Conservation (phyloP, 1,140 invertebrate species). For the Drosophila littoralis region DNA sequence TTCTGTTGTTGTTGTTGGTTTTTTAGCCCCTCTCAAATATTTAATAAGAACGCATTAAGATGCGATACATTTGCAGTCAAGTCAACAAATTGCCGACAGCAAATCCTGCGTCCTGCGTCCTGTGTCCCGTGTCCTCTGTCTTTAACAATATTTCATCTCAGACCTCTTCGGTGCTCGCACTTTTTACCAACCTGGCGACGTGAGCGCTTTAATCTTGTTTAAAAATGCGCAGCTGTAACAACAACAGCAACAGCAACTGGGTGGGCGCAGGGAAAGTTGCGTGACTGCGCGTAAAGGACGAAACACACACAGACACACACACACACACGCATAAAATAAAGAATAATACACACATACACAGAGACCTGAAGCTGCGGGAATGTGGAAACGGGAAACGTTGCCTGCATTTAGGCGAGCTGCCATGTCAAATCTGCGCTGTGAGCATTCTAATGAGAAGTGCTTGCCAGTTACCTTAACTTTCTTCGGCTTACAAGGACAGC, state of each 20-base stretch:
- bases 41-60: constrained; percentile 76
- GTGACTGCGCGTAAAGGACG: constrained; percentile 25
- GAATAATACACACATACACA: background rate
- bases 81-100: constrained; percentile 79
- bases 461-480: constrained; percentile 48
- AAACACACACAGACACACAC: constrained; percentile 7
- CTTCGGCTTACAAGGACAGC: constrained; percentile 51
- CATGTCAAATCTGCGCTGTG: constrained; percentile 73
- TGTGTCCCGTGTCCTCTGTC: constrained; percentile 7
- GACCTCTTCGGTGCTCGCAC: background rate
- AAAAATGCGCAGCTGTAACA: constrained; percentile 77
- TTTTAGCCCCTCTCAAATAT: constrained; percentile 55
- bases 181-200: constrained; percentile 60
- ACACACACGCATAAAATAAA: background rate
- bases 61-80: constrained; percentile 78
- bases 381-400: constrained; percentile 35
- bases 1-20: constrained; percentile 1
- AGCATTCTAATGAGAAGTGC: constrained; percentile 80
- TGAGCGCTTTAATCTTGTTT: constrained; percentile 80
- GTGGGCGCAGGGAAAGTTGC: constrained; percentile 25
- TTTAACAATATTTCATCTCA: constrained; percentile 25
- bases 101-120: constrained; percentile 31
- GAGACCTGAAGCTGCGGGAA: constrained; percentile 13
- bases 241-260: constrained; percentile 43
- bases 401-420: constrained; percentile 68